A percentile compares a stretch with the other conserved stretches of the same genome.
These are phyloP conservation scores for Callipepla californica DNA, from an alignment of 2,113 vertebrate genomes.

Conservation along the genomic window DNA sequence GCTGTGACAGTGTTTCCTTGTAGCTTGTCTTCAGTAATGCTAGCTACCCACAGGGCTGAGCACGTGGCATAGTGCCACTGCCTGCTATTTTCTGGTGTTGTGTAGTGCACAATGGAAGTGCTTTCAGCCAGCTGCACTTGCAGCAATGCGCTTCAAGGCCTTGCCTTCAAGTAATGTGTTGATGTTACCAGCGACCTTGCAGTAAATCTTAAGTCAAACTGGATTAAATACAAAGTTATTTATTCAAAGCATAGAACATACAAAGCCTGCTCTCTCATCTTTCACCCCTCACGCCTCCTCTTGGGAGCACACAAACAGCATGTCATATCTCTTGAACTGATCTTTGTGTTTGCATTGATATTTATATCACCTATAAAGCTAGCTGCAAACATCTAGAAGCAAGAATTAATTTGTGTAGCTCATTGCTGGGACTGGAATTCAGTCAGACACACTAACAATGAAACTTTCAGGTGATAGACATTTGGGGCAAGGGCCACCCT, in stretches of 20 bases:
- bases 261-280: background rate
- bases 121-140: background rate
- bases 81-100: background rate
- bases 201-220: background rate
- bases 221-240: background rate
- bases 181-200: background rate
- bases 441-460: background rate
- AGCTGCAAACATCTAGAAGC: background rate
- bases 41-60: background rate
- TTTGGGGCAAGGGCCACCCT: background rate
- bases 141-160: background rate
- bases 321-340: background rate
- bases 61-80: accelerated
- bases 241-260: background rate
- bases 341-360: background rate
- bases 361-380: background rate
- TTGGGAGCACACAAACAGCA: background rate
- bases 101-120: background rate
- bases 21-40: background rate
- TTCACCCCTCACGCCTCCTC: background rate
- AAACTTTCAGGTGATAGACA: background rate
- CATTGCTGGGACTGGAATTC: background rate
- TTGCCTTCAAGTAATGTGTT: background rate
- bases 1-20: background rate
- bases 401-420: background rate